These are phyloP conservation scores for Hyles vespertilio DNA, from an alignment of 1,140 invertebrate species.

Conservation along the genomic window DNA sequence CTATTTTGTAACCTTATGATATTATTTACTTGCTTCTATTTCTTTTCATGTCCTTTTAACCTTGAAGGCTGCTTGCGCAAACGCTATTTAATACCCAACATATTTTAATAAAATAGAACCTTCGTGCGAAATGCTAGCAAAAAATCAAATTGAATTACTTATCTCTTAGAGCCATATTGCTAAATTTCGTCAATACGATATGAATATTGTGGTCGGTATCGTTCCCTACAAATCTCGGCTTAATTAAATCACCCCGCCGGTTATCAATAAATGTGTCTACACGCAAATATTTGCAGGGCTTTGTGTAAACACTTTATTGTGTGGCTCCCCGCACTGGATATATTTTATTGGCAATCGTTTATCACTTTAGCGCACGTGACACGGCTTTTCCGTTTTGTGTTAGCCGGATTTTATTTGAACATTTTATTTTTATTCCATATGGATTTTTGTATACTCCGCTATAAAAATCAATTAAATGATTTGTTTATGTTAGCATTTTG, in stretches of 20 bases:
- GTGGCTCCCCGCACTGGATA: slow-evolving; percentile 41
- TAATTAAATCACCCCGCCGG: slow-evolving; percentile 59
- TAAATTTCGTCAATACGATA: neutral
- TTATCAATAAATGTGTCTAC: slow-evolving; percentile 22
- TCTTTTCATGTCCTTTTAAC: no score
- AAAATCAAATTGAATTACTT: neutral
- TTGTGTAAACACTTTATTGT: slow-evolving; percentile 49
- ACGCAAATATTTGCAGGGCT: slow-evolving; percentile 55
- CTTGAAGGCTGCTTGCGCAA: no score
- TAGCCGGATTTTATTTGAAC: slow-evolving; percentile 4
- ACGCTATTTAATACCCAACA: no score
- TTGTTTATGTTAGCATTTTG: no score
- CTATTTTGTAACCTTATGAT: neutral
- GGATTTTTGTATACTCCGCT: no score
- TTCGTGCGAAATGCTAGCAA: neutral
- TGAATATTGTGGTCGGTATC: neutral
- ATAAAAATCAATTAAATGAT: no score
- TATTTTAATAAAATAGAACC: no score
- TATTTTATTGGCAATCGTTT: slow-evolving; percentile 60
- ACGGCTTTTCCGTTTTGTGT: slow-evolving; percentile 7
- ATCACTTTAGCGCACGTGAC: slow-evolving; percentile 31
- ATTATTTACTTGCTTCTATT: no score
- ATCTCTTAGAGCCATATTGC: no score
- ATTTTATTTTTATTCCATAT: neutral
- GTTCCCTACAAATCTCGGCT: slow-evolving; percentile 47